Base-by-base conservation (phyloP, 2,888 invertebrate genomes). In the Drosophila trichaetosa region DNA sequence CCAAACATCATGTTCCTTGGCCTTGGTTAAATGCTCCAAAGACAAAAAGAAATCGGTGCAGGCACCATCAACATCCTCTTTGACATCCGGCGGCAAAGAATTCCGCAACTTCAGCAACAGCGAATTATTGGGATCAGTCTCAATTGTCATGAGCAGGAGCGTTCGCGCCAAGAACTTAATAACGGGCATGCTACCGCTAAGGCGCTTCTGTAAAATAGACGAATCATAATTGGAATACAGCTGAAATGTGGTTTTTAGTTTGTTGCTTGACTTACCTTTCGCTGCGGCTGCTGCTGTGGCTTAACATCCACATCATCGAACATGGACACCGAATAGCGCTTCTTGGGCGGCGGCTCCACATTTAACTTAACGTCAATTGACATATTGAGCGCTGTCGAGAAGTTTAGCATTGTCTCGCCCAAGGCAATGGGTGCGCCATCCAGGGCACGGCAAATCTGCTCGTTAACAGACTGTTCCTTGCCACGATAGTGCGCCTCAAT, bases 241-340 rank as follows among this genome's bases (percentile, higher is more conserved):
- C 2, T 13, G 4, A 13, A 7, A 16, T 16, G 24, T 46, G 21
- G 16, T 24, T 16, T 24, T 5, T 21, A 2, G 6, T 10, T 10
- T 3, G 4, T n/a, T 60, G 31, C 1, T 34, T 10, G 2, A 13
- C 21, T 51, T 67, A 91, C 92, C 79, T 83, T 90, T 34, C 69
- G 73, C 36, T 75, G 69, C n/a, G 70, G 68, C 18, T 78, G 76
- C 42, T 89, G 85, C 40, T 86, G 80, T 0, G 79, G 78, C 48
- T 79, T 72, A 40, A 91, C 82, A 33, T 89, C 83, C 2, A 92
- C 80, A 24, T 92, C 87, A 60, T 93, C 93, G 60, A 93, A 93
- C 59, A 93, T 81, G 11, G 93, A 93, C 0, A 93, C 91, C 0
- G 93, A 92, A 21, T 91, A 86, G 3, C 92, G 89, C 31, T 89